A percentile compares a stretch with the other conserved stretches of the same genome.
Conservation (phyloP, 2,113 vertebrate species). For the Coreoperca whiteheadi region DNA sequence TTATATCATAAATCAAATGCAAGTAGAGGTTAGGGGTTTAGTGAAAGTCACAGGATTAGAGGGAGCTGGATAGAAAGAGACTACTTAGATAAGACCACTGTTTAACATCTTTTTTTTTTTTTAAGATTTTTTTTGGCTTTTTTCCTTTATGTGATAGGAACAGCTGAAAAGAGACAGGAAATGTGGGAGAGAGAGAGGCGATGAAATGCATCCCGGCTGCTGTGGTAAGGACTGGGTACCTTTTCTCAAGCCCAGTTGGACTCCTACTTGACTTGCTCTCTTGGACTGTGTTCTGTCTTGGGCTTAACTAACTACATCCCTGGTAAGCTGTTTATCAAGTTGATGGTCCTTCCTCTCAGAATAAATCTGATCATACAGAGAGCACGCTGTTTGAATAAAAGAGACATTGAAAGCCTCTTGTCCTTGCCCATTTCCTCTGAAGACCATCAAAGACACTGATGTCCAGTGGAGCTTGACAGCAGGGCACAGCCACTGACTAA, state of each 20-base stretch:
- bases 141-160: too few species aligned
- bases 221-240: too few species aligned
- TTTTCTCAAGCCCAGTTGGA: slow-evolving; percentile 7
- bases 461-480: slow-evolving; percentile 24
- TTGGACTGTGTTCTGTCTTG: slow-evolving; percentile 1
- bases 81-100: not conserved
- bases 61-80: not conserved
- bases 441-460: not conserved
- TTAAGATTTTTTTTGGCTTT: too few species aligned
- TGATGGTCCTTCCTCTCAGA: not conserved
- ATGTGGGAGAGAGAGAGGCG: too few species aligned
- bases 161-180: too few species aligned
- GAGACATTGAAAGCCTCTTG: slow-evolving; percentile 16
- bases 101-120: not conserved
- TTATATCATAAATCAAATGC: slow-evolving; percentile 51
- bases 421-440: slow-evolving; percentile 10
- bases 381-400: too few species aligned
- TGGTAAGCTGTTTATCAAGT: slow-evolving; percentile 14
- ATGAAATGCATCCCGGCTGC: too few species aligned
- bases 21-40: slow-evolving; percentile 38
- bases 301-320: not conserved
- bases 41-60: slow-evolving; percentile 41
- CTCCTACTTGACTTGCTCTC: not conserved
- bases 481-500: slow-evolving; percentile 9
- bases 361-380: not conserved